Base-by-base conservation (phyloP, 2,888 invertebrate genomes). In the Sisyra nigra region DNA sequence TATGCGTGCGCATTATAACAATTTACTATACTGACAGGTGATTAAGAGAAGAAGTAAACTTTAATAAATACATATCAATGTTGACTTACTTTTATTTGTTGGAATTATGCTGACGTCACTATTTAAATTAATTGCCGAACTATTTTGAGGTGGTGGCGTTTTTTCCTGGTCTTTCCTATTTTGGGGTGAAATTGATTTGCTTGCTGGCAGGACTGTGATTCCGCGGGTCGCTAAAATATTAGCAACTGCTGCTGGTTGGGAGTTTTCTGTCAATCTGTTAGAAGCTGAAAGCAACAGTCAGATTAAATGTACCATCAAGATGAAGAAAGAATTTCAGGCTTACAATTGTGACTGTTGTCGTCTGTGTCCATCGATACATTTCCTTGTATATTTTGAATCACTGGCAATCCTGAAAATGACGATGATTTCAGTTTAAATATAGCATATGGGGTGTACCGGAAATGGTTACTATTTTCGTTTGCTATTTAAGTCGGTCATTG, bases 371-470 rank as follows among this genome's bases (percentile, higher is more conserved):
- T 24, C n/a, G 32, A 13, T 1, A 51, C 49, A 36, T 53, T 54
- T 47, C 81, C 80, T 62, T 82, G 80, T 29, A 83, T 78, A 54
- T 77, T 82, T 47, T 79, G 76, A 46, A 83, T 83, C 54, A 81
- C 69, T 0, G 82, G 83, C 45, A 81, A 56, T 1, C 61, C 61
- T 2, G n/a, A 38, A 15, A 14, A 36, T 13, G 11, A 10, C 11
- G 8, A 10, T 9, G 11, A 7, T 10, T 8, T 35, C 8, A 11
- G 35, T 10, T 35, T 35, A 35, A 8, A 35, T 9, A 35, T 7
- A 11, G 9, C 11, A 10, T 10, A 35, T 35, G 11, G 7, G 9
- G n/a, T n/a, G n/a, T n/a, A n/a, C n/a, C n/a, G n/a, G n/a, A n/a
- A n/a, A n/a, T n/a, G n/a, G n/a, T n/a, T n/a, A n/a, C n/a, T n/a